phyloP scores from a whole-genome alignment of 1,140 invertebrate genomes.

The Drosophila guanche region DNA sequence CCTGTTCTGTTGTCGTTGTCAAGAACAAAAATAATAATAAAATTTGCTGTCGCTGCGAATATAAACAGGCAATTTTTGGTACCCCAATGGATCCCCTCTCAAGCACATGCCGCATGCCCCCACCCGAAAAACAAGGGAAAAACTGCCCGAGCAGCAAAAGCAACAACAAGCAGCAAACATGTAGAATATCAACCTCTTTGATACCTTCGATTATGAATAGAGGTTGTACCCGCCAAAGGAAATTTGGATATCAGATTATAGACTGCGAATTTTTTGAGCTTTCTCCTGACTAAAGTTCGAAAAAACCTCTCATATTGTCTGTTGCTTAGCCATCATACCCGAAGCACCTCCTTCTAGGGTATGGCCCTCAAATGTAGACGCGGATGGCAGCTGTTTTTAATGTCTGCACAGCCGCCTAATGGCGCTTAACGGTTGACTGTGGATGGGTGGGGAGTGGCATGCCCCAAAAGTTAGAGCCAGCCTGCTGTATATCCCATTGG shows the following conservation, averaged over 20 bases:
- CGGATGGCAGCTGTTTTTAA: conserved; percentile 75
- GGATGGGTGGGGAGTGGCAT: conserved; percentile 19
- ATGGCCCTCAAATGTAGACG: neutral
- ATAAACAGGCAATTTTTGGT: conserved; percentile 79
- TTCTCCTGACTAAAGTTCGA: no score
- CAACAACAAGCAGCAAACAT: conserved; percentile 16
- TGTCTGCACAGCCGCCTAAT: conserved; percentile 75
- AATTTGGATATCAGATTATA: conserved; percentile 5
- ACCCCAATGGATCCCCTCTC: no score
- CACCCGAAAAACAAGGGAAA: conserved; percentile 29
- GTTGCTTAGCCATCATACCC: no score
- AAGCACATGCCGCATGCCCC: no score
- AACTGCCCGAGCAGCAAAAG: conserved; percentile 63
- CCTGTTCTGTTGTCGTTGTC: conserved; percentile 60
- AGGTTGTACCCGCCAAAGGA: neutral
- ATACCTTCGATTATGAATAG: no score
- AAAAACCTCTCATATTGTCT: no score
- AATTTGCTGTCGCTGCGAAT: conserved; percentile 80
- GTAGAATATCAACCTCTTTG: neutral
- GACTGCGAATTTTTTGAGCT: no score
- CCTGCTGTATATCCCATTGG: conserved; percentile 55
- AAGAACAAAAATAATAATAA: conserved; percentile 80
- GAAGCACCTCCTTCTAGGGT: no score
- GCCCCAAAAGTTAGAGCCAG: conserved; percentile 30
- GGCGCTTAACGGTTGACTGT: conserved; percentile 68